These are phyloP conservation scores for Podarcis cretensis DNA, from an alignment of 2,113 vertebrate species.

Conservation along the genomic window DNA sequence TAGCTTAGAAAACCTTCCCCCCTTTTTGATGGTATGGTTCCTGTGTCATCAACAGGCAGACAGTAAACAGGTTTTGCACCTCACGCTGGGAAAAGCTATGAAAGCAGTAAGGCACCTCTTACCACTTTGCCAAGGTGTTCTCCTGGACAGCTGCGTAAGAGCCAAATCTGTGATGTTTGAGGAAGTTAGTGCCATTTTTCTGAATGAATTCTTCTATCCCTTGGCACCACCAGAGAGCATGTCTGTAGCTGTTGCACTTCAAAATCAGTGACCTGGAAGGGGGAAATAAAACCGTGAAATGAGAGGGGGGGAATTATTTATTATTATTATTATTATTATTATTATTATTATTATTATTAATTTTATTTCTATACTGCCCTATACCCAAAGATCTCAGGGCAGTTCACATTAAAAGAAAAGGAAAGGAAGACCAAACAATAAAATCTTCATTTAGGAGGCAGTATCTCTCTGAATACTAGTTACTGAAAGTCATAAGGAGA, in stretches of 20 bases:
- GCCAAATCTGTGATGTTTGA: slow-evolving; percentile 90
- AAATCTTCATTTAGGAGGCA: background rate
- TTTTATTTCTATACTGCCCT: background rate
- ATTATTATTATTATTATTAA: background rate
- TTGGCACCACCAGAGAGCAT: slow-evolving; percentile 97
- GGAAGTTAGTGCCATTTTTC: slow-evolving; percentile 86
- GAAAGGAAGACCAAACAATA: background rate
- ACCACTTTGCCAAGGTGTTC: slow-evolving; percentile 91
- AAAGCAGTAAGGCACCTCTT: slow-evolving; percentile 39
- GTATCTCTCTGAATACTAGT: background rate
- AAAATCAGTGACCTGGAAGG: slow-evolving; percentile 86
- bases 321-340: background rate
- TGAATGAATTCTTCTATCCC: slow-evolving; percentile 89
- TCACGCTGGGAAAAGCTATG: background rate
- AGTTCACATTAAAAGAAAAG: background rate
- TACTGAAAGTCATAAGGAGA: background rate
- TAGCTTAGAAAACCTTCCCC: background rate
- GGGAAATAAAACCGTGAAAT: rapidly evolving
- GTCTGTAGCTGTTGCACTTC: slow-evolving; percentile 94
- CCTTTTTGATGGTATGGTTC: background rate
- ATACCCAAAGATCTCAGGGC: background rate
- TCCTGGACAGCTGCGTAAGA: slow-evolving; percentile 87
- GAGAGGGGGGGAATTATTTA: background rate
- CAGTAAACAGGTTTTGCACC: background rate
- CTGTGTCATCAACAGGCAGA: background rate